These are phyloP conservation scores for Galeruca laticollis DNA, from an alignment of 2,888 invertebrate genomes.

Conservation along the genomic window DNA sequence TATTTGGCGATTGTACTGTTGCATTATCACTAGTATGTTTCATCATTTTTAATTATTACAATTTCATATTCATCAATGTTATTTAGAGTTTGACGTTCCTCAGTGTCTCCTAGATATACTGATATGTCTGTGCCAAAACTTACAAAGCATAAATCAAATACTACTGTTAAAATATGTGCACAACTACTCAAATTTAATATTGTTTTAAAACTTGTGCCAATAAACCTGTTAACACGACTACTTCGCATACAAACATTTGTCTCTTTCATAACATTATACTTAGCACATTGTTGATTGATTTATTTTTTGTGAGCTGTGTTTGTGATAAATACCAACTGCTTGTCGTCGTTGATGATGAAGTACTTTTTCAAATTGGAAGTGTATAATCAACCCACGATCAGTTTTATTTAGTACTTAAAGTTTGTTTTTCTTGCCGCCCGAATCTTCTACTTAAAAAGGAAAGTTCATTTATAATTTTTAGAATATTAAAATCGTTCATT, in stretches of 20 bases:
- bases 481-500: too few species aligned
- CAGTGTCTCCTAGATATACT: too few species aligned
- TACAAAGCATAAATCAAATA: too few species aligned
- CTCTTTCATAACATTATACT: slow-evolving; percentile 14
- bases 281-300: slow-evolving; percentile 1
- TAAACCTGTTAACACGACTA: slow-evolving; percentile 7
- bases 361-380: slow-evolving; percentile 1
- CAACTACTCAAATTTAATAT: background rate
- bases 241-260: slow-evolving; percentile 8
- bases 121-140: too few species aligned
- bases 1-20: too few species aligned
- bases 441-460: too few species aligned
- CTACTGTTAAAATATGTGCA: too few species aligned
- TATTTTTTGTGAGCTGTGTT: slow-evolving; percentile 3
- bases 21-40: too few species aligned
- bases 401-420: background rate
- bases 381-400: background rate
- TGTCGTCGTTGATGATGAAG: background rate
- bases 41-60: too few species aligned
- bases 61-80: too few species aligned
- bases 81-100: too few species aligned
- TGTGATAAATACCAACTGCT: slow-evolving; percentile 7
- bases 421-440: background rate
- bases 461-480: too few species aligned
- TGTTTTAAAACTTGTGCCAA: slow-evolving; percentile 7